Evolutionary conservation across 1,140 invertebrate genomes (phyloP), one percentile per base, ranked within the genome.

Genomic region (Platorchestia sp.): DNA sequence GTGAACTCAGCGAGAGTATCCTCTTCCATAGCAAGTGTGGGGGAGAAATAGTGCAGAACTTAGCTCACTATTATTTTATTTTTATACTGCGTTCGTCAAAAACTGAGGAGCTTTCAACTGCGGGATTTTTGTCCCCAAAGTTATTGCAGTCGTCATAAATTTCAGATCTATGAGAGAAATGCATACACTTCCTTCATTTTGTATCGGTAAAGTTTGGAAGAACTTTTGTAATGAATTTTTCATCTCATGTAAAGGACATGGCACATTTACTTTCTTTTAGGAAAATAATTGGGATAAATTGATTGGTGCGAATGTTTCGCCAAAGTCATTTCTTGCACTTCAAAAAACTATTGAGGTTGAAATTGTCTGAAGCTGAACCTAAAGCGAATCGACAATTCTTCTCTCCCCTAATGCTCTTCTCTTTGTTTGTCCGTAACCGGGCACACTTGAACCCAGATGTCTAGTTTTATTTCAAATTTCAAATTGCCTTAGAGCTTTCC

Each of bases 391-490:
- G 1, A 75, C 59, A 75, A 75, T 75, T 75, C 10, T 75, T 75
- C 59, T 75, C 59, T 75, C 59, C 59, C 59, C 27, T 75, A 75
- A 75, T 75, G 7, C 59, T 75, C 59, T 75, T 36, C 43, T 93
- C 91, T 93, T 40, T 93, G 91, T 93, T 93, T 93, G 91, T n/a
- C 43, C 45, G 43, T 93, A 45, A 93, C 91, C n/a, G 41, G 44
- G 91, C 43, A 45, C 91, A 93, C 91, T 93, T 93, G 91, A 93
- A 45, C 91, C 91, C 91, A 93, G 91, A 44, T 93, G 91, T 93
- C 91, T 93, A 45, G 43, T 93, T 93, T 93, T 93, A 93, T 93
- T 93, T 93, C 87, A 90, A 90, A 90, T 90, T 90, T 90, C 91
- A 93, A 93, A 93, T 93, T 93, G 91, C 45, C 43, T 47, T 45